These are phyloP conservation scores for Stichopus chloronotus DNA, from an alignment of 35 echinoderm and acorn worm species.

Conservation along the genomic window DNA sequence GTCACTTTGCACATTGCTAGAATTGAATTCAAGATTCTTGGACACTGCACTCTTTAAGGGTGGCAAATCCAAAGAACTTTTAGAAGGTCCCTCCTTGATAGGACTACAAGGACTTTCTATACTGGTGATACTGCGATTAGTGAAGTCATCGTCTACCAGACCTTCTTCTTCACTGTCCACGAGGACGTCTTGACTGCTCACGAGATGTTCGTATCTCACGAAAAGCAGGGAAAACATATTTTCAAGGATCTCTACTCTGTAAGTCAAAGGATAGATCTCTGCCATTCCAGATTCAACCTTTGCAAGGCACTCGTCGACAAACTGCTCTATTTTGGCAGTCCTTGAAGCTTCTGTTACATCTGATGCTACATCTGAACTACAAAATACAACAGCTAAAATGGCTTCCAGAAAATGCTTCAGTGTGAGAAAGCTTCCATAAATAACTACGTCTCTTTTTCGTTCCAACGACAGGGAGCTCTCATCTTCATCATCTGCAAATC, in stretches of 20 bases:
- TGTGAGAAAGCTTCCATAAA: conserved; percentile 80
- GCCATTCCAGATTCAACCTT: conserved; percentile 61
- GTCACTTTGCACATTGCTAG: background rate
- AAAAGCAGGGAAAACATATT: conserved; percentile 96
- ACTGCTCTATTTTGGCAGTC: conserved; percentile 6
- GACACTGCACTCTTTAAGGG: background rate
- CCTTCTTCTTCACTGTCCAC: conserved; percentile 79
- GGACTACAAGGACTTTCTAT: conserved; percentile 70
- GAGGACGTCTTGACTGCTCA: background rate
- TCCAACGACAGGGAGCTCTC: conserved; percentile 56
- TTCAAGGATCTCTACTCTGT: conserved; percentile 91
- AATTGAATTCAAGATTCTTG: conserved; percentile 12
- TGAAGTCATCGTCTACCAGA: conserved; percentile 72
- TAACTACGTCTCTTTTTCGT: conserved; percentile 77
- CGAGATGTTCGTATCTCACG: conserved; percentile 67
- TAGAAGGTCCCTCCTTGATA: conserved; percentile 9
- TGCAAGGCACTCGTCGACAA: conserved; percentile 49
- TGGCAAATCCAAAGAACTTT: background rate
- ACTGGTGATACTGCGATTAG: conserved; percentile 76
- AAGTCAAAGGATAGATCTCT: conserved; percentile 77
- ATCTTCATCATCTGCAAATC: conserved; percentile 67
- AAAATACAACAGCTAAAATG: background rate
- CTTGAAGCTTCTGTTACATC: background rate
- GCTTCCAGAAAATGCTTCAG: conserved; percentile 58
- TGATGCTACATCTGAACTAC: background rate